phyloP scores from a whole-genome alignment of 2,797 vertebrate genomes.

The Neosilurus hyrtlii region DNA sequence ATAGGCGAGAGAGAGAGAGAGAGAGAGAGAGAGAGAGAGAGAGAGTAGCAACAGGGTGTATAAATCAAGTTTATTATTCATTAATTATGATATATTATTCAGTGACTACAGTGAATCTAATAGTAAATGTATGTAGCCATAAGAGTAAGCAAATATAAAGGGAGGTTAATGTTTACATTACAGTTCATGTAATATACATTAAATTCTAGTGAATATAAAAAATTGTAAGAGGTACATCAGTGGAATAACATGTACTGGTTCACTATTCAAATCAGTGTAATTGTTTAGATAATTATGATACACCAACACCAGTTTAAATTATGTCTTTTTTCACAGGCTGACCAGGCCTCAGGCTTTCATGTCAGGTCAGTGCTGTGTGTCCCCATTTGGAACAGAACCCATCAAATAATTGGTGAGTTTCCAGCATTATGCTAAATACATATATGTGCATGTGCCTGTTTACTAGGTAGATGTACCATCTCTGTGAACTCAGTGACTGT shows the following conservation, averaged over 20 bases:
- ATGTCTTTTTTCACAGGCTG: constrained; percentile 69
- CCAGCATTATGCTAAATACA: constrained; percentile 13
- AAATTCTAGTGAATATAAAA: background rate
- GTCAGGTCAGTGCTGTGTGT: constrained; percentile 80
- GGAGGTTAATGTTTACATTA: background rate
- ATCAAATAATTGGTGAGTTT: constrained; percentile 78
- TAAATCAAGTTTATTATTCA: background rate
- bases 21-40: background rate
- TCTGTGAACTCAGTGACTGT: background rate
- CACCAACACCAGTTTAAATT: background rate
- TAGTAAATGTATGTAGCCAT: constrained; percentile 1
- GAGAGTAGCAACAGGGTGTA: background rate
- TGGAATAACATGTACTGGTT: background rate
- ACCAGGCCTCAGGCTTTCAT: constrained; percentile 79
- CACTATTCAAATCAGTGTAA: background rate
- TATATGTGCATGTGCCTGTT: background rate
- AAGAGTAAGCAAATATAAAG: background rate
- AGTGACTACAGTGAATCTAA: background rate
- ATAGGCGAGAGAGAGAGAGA: background rate
- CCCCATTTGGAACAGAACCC: constrained; percentile 80
- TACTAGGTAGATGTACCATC: background rate
- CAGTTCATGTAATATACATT: background rate
- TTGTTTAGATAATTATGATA: background rate
- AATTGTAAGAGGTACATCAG: background rate
- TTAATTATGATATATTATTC: background rate